Conservation (phyloP, 2,888 invertebrate genomes). For the Nymphalis urticae region DNA sequence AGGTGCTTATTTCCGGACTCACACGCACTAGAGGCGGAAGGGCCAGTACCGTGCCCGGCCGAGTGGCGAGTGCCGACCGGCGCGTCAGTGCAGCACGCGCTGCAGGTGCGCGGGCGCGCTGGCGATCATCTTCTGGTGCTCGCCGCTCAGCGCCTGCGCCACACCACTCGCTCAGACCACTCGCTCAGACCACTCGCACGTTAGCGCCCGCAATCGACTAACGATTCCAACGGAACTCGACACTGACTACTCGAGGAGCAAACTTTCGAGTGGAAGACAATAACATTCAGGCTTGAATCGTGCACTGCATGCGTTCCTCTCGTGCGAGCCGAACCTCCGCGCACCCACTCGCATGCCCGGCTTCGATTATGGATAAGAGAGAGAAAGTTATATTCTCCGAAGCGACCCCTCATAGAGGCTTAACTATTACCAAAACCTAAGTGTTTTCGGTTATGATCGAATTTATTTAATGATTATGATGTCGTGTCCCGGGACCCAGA, state of each 20-base stretch:
- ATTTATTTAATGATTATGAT: no score
- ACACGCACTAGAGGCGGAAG: no score
- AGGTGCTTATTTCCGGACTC: no score
- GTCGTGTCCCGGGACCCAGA: no score
- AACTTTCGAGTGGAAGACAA: not conserved
- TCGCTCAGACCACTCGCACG: conserved; percentile 39
- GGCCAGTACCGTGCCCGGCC: no score
- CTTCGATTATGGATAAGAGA: not conserved
- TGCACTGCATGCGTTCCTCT: not conserved
- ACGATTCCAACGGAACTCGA: no score
- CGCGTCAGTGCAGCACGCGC: conserved; percentile 62
- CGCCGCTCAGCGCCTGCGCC: conserved; percentile 89
- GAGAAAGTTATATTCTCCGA: not conserved
- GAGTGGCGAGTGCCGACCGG: no score
- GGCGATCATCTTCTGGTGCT: conserved; percentile 91
- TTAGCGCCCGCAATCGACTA: no score
- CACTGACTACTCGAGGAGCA: not conserved
- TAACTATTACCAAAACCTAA: no score
- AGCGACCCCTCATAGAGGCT: not conserved
- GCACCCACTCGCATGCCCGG: not conserved
- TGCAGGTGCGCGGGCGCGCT: conserved; percentile 62
- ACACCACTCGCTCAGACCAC: no score
- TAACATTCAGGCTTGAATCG: not conserved
- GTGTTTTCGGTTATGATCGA: no score
- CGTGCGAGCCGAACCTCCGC: not conserved